Conservation (phyloP, 2,113 vertebrate genomes). For the Varanus salvator region DNA sequence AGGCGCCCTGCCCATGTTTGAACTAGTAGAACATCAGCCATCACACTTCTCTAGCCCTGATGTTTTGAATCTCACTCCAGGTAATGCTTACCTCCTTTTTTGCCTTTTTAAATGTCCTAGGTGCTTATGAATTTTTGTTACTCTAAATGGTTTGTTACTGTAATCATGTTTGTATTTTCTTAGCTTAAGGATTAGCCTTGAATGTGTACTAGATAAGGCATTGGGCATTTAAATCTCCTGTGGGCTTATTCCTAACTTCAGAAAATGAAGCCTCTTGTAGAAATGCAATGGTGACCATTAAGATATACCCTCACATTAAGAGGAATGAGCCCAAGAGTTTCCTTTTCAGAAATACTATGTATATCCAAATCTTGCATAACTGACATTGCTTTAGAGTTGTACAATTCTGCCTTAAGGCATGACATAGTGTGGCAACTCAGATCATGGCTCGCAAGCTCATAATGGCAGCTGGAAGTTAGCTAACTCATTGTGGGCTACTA, state of each 20-base stretch:
- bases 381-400: too few species aligned
- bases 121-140: not conserved
- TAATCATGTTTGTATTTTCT: not conserved
- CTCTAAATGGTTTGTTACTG: not conserved
- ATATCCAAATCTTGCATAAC: too few species aligned
- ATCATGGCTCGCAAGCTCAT: too few species aligned
- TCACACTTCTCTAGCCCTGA: constrained; percentile 91
- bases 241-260: not conserved
- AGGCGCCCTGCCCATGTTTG: constrained; percentile 94
- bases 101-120: not conserved
- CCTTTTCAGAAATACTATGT: not conserved
- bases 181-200: not conserved
- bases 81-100: constrained; percentile 67
- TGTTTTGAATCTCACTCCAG: constrained; percentile 92
- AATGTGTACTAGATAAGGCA: not conserved
- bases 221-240: not conserved
- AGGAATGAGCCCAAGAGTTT: not conserved
- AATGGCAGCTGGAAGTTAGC: too few species aligned
- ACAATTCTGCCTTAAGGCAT: too few species aligned
- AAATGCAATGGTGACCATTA: not conserved
- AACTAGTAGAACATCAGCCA: constrained; percentile 93
- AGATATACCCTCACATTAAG: not conserved
- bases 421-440: too few species aligned
- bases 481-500: too few species aligned
- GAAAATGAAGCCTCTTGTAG: not conserved